A percentile compares a stretch with the other conserved stretches of the same genome.
Conservation (phyloP, 2,113 vertebrate genomes). For the Nothocercus julius region DNA sequence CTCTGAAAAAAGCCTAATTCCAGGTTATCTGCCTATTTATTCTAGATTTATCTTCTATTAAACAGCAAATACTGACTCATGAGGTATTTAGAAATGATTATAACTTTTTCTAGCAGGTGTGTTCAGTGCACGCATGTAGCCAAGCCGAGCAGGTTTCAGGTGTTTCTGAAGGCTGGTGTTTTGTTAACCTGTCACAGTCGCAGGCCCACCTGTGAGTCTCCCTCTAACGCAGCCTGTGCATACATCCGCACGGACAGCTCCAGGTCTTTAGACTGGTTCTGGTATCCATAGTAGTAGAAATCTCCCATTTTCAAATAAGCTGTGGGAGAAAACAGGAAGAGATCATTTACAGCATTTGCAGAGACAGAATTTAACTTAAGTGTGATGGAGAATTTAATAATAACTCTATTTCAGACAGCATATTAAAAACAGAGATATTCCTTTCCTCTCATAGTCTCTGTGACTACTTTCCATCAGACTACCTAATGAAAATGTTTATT, state of each 20-base stretch:
- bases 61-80: not conserved
- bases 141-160: not conserved
- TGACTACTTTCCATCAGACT: not conserved
- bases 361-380: not conserved
- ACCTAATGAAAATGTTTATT: not conserved
- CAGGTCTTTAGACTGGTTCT: conserved; percentile 75
- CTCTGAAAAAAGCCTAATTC: not conserved
- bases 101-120: not conserved
- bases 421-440: not conserved
- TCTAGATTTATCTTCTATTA: not conserved
- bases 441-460: not conserved
- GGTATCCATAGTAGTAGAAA: conserved; percentile 84
- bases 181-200: not conserved
- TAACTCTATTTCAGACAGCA: not conserved
- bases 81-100: not conserved
- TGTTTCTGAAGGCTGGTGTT: not conserved
- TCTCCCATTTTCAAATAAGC: conserved; percentile 95
- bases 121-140: not conserved
- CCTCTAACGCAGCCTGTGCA: conserved; percentile 84
- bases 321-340: conserved; percentile 49
- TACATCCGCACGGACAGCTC: conserved; percentile 86
- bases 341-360: not conserved
- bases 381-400: not conserved
- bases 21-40: not conserved
- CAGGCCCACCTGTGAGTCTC: conserved; percentile 87